A percentile compares a stretch with the other conserved stretches of the same genome.
These are phyloP conservation scores for Athalia rosae DNA, from an alignment of 2,888 invertebrate species.

Conservation along the genomic window DNA sequence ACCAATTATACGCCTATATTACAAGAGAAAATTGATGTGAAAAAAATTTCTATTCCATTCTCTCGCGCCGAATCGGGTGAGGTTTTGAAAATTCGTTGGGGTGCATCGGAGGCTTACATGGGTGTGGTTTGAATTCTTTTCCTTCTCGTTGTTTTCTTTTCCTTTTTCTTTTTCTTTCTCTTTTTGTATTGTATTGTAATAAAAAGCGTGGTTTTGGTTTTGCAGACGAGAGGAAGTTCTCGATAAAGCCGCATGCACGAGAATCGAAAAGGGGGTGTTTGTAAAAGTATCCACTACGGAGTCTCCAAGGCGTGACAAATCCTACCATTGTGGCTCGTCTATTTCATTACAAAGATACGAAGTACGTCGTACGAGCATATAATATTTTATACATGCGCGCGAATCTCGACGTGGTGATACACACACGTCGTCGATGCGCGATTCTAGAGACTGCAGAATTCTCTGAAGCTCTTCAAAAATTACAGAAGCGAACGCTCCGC, in stretches of 20 bases:
- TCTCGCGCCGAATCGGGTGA: no score
- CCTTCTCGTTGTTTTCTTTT: no score
- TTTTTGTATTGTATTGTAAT: neutral
- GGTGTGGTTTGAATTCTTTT: no score
- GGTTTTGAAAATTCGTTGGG: no score
- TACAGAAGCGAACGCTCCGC: neutral
- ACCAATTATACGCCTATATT: neutral
- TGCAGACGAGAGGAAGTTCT: neutral
- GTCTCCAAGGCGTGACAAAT: constrained; percentile 62
- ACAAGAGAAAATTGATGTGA: no score
- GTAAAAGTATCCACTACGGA: constrained; percentile 20
- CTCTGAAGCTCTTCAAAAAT: neutral
- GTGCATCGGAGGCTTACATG: no score
- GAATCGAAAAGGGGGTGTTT: constrained; percentile 13
- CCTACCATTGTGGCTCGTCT: constrained; percentile 58
- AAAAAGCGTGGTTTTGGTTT: neutral
- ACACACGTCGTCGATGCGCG: constrained; percentile 60
- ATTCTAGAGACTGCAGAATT: constrained; percentile 55
- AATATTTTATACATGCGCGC: no score
- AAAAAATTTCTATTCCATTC: no score
- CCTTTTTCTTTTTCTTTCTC: no score
- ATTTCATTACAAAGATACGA: constrained; percentile 37
- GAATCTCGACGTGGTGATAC: no score
- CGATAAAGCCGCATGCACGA: neutral
- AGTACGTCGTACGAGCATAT: neutral